Evolutionary conservation across 1,140 invertebrate species (phyloP).

Genomic region (Plodia interpunctella): DNA sequence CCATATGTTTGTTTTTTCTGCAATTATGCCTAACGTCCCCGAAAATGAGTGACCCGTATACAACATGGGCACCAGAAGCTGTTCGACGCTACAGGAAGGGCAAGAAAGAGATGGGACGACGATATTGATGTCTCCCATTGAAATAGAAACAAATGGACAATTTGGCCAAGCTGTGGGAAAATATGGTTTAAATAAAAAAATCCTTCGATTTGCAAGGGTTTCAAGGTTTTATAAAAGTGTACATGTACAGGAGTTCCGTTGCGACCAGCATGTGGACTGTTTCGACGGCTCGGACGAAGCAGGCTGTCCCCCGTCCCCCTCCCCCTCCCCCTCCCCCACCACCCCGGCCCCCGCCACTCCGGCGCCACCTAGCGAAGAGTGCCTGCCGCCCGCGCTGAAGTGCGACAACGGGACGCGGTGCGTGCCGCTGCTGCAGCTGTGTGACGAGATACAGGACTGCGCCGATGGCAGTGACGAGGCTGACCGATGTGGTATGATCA

Average conservation of each 20-base stretch:
- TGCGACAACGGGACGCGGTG: slow-evolving; percentile 84
- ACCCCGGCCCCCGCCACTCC: slow-evolving; percentile 19
- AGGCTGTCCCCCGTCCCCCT: slow-evolving; percentile 54
- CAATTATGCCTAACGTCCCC: no score
- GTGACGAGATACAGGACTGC: slow-evolving; percentile 84
- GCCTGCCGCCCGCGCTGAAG: slow-evolving; percentile 79
- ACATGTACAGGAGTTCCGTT: slow-evolving; percentile 81
- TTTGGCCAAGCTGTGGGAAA: no score
- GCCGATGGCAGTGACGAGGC: slow-evolving; percentile 89
- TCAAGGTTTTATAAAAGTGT: no score
- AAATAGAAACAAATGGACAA: no score
- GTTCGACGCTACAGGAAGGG: no score
- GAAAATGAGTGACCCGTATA: no score
- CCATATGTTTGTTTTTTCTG: no score
- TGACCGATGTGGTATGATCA: slow-evolving; percentile 80
- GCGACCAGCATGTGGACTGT: slow-evolving; percentile 84
- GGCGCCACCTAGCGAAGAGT: slow-evolving; percentile 60
- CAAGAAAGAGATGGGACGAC: no score
- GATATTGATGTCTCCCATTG: no score
- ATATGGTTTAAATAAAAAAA: no score
- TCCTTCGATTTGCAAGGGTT: no score
- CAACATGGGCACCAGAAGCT: no score
- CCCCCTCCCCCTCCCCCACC: slow-evolving; percentile 21
- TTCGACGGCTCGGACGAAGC: slow-evolving; percentile 81
- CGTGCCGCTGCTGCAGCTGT: slow-evolving; percentile 81